phyloP scores from a whole-genome alignment of 2,888 invertebrate genomes.

The Chrysolina haemoptera region DNA sequence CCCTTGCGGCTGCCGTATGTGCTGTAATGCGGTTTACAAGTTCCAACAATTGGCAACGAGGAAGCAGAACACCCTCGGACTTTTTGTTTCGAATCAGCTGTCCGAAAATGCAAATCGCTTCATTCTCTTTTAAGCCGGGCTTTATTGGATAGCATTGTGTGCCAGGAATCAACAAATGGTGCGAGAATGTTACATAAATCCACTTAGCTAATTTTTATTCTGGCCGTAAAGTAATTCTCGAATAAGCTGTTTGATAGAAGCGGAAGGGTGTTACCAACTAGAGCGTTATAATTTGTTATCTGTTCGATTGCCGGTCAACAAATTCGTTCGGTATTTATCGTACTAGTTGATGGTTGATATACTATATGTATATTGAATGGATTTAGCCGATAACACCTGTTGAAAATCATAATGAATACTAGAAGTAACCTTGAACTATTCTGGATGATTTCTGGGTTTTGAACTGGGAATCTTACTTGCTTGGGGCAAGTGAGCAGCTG shows the following conservation, averaged over 20 bases:
- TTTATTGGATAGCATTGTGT: slow-evolving; percentile 38
- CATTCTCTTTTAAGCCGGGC: slow-evolving; percentile 32
- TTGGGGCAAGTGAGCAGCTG: too few species aligned
- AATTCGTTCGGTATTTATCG: too few species aligned
- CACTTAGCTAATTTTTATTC: slow-evolving; percentile 21
- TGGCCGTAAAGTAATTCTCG: slow-evolving; percentile 9
- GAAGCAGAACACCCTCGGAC: slow-evolving; percentile 8
- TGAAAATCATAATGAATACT: too few species aligned
- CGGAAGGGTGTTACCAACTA: neutral
- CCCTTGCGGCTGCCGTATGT: slow-evolving; percentile 30
- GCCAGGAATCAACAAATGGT: slow-evolving; percentile 34
- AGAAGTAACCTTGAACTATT: too few species aligned
- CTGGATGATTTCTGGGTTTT: too few species aligned
- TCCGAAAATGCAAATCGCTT: slow-evolving; percentile 43
- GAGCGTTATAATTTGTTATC: neutral
- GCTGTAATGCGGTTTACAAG: slow-evolving; percentile 8
- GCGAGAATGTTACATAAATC: slow-evolving; percentile 23
- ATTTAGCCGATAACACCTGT: too few species aligned
- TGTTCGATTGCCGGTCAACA: neutral
- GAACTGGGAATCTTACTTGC: too few species aligned
- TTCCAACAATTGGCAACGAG: slow-evolving; percentile 13
- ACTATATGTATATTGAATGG: too few species aligned
- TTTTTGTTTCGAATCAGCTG: slow-evolving; percentile 35
- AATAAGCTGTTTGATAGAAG: slow-evolving; percentile 10
- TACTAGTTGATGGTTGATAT: too few species aligned